Conservation (phyloP, 2,113 vertebrate species). For the Gavialis gangeticus region DNA sequence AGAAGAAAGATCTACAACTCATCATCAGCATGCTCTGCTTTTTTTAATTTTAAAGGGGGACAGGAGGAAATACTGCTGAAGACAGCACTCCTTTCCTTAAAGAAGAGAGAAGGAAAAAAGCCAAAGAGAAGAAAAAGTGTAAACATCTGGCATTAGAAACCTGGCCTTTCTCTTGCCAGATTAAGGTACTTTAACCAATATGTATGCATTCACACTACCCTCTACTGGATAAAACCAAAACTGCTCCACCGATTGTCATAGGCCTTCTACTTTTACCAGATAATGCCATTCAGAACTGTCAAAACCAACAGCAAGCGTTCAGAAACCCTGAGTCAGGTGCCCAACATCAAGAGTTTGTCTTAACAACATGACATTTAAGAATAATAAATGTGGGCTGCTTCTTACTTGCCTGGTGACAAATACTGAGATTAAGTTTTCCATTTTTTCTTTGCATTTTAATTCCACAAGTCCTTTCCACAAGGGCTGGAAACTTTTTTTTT, state of each 20-base stretch:
- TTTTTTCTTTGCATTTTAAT: too few species aligned
- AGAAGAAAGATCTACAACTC: not conserved
- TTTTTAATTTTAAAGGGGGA: not conserved
- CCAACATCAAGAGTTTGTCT: not conserved
- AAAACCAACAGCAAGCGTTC: not conserved
- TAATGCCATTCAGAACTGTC: not conserved
- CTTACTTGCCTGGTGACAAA: not conserved
- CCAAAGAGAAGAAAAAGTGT: not conserved
- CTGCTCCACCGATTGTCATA: not conserved
- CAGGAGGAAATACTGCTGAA: not conserved
- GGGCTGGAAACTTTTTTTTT: too few species aligned
- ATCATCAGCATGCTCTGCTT: not conserved
- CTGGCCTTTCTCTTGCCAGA: not conserved
- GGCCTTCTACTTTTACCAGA: not conserved
- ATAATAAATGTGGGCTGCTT: not conserved
- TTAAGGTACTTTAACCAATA: not conserved
- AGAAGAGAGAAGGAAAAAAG: not conserved
- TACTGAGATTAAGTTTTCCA: too few species aligned
- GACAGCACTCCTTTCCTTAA: not conserved
- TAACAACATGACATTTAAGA: not conserved
- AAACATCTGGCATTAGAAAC: not conserved
- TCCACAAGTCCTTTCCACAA: too few species aligned
- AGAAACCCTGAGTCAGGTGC: not conserved
- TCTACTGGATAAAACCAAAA: not conserved
- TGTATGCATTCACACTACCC: not conserved